Evolutionary conservation across 2,888 invertebrate species (phyloP).

Genomic region (Melipona bicolor): DNA sequence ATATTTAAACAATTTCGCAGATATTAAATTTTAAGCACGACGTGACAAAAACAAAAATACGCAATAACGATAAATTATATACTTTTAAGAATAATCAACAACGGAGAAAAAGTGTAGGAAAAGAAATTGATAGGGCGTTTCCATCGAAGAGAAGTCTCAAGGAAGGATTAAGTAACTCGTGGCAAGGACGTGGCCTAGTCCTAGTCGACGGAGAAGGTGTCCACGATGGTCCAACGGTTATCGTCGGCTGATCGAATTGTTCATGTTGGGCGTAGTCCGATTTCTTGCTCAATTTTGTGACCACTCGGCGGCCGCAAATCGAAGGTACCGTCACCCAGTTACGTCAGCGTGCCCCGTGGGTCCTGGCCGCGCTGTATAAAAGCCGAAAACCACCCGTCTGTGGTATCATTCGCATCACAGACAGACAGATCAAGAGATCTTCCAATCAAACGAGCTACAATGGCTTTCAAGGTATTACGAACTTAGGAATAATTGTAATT

Average conservation of each 20-base stretch:
- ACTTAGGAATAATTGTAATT: conserved; percentile 9
- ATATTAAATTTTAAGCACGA: no score
- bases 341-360: conserved; percentile 67
- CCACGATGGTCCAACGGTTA: conserved; percentile 49
- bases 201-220: conserved; percentile 60
- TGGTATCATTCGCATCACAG: conserved; percentile 74
- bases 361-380: conserved; percentile 68
- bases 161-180: conserved; percentile 66
- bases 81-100: neutral
- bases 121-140: conserved; percentile 12
- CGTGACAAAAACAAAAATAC: neutral
- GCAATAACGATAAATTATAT: neutral
- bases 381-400: conserved; percentile 67
- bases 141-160: conserved; percentile 10
- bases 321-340: conserved; percentile 72
- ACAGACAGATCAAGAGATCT: conserved; percentile 70
- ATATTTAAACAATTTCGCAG: no score
- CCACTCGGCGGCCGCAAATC: conserved; percentile 68
- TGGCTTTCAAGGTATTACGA: conserved; percentile 80
- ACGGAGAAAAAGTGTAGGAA: neutral
- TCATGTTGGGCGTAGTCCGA: conserved; percentile 77
- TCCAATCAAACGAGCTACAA: conserved; percentile 72
- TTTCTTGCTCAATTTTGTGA: conserved; percentile 78
- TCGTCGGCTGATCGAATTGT: conserved; percentile 53
- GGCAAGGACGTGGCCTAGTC: conserved; percentile 75